A percentile compares a stretch with the other conserved stretches of the same genome.
These are phyloP conservation scores for Deilephila porcellus DNA, from an alignment of 2,888 invertebrate genomes.

Conservation along the genomic window DNA sequence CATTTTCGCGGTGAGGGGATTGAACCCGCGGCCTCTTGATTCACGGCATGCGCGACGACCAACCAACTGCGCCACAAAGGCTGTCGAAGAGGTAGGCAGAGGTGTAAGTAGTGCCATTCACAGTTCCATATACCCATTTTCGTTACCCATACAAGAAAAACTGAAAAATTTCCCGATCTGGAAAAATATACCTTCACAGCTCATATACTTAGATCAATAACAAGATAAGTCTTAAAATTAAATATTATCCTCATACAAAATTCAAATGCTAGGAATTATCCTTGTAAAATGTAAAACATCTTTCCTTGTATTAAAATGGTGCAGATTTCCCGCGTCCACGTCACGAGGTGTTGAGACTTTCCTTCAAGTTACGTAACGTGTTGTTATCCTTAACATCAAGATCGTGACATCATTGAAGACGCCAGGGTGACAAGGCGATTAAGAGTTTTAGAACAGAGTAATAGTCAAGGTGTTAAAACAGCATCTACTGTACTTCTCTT, in stretches of 20 bases:
- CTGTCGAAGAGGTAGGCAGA: too few species aligned
- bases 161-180: too few species aligned
- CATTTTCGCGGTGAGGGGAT: too few species aligned
- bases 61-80: too few species aligned
- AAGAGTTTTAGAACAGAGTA: background rate
- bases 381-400: conserved; percentile 39
- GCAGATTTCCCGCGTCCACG: background rate
- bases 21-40: too few species aligned
- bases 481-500: too few species aligned
- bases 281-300: background rate
- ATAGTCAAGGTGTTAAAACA: background rate
- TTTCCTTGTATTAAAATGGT: background rate
- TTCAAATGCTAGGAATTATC: background rate
- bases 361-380: conserved; percentile 24
- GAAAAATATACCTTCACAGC: background rate
- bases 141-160: too few species aligned
- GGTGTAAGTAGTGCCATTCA: too few species aligned
- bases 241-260: conserved; percentile 2
- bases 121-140: too few species aligned
- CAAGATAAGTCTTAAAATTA: background rate
- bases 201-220: background rate
- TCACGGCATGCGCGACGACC: too few species aligned
- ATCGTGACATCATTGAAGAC: conserved; percentile 40
- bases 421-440: background rate
- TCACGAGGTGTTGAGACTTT: background rate